These are phyloP conservation scores for Drosophila tropicalis DNA, from an alignment of 1,140 invertebrate species.

Conservation along the genomic window DNA sequence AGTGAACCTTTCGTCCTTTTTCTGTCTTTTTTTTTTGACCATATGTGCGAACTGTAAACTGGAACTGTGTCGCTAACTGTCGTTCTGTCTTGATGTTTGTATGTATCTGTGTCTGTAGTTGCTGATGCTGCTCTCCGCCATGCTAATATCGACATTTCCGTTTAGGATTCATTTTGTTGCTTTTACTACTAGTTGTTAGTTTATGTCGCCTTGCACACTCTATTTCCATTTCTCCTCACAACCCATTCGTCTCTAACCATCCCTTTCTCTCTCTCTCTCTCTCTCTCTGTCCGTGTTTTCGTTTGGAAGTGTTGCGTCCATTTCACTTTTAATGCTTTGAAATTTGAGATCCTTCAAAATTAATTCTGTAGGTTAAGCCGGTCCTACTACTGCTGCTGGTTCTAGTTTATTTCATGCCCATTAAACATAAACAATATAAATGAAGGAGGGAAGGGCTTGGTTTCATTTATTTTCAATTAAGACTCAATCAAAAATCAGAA, in stretches of 20 bases:
- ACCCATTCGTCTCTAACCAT: slow-evolving; percentile 14
- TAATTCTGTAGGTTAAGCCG: not conserved
- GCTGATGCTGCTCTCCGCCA: slow-evolving; percentile 49
- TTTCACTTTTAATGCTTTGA: slow-evolving; percentile 31
- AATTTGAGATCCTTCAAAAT: slow-evolving; percentile 18
- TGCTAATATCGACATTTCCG: slow-evolving; percentile 81
- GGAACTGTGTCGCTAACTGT: slow-evolving; percentile 64
- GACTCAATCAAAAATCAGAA: slow-evolving; percentile 53
- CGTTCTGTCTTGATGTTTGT: slow-evolving; percentile 46
- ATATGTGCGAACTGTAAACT: slow-evolving; percentile 59
- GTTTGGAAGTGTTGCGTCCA: not conserved
- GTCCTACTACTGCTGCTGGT: not conserved
- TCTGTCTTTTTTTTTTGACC: slow-evolving; percentile 37
- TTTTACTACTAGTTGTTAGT: slow-evolving; percentile 59
- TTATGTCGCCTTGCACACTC: slow-evolving; percentile 21
- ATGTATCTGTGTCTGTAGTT: slow-evolving; percentile 27
- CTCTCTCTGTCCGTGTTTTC: slow-evolving; percentile 15
- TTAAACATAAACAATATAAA: slow-evolving; percentile 25
- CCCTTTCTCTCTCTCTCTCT: slow-evolving; percentile 11
- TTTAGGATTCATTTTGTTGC: slow-evolving; percentile 78
- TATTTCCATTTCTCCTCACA: slow-evolving; percentile 13
- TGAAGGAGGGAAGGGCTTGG: not conserved
- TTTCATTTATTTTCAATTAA: slow-evolving; percentile 54
- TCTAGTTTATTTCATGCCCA: slow-evolving; percentile 7
- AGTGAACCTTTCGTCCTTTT: slow-evolving; percentile 11